Evolutionary conservation across 2,888 invertebrate genomes (phyloP).

Genomic region (Odiellus spinosus): DNA sequence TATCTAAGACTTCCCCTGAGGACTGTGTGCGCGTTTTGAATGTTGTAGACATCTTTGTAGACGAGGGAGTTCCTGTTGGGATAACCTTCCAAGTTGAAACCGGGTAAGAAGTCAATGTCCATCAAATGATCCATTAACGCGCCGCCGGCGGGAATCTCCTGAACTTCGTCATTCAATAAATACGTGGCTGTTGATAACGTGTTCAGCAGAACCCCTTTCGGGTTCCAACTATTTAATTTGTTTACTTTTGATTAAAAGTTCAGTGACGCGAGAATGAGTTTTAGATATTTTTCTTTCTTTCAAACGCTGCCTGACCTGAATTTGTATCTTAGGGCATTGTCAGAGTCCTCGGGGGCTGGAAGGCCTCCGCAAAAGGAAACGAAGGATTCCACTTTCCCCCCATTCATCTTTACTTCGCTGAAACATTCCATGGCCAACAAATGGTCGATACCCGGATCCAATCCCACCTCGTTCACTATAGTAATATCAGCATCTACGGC

Average conservation of each 20-base stretch:
- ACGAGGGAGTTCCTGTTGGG: conserved; percentile 89
- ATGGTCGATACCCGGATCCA: conserved; percentile 98
- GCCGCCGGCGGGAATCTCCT: conserved; percentile 77
- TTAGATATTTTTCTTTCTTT: too few relatives aligned
- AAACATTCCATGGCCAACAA: conserved; percentile 91
- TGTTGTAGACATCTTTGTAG: conserved; percentile 73
- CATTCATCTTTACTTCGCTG: conserved; percentile 62
- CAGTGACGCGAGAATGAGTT: too few relatives aligned
- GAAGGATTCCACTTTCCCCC: conserved; percentile 82
- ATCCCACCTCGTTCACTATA: conserved; percentile 85
- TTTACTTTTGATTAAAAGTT: too few relatives aligned
- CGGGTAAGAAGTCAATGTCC: conserved; percentile 77
- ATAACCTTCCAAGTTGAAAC: conserved; percentile 88
- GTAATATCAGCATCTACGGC: conserved; percentile 80
- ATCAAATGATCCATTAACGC: conserved; percentile 67
- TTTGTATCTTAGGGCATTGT: conserved; percentile 44
- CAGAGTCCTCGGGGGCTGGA: conserved; percentile 90
- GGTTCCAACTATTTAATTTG: conserved; percentile 69
- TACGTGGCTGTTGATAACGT: conserved; percentile 79
- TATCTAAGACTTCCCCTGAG: conserved; percentile 87
- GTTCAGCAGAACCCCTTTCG: conserved; percentile 77
- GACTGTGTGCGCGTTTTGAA: conserved; percentile 60
- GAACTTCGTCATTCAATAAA: conserved; percentile 57
- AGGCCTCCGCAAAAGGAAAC: conserved; percentile 93
- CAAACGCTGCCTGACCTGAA: conserved; percentile 28